Percentiles rank a stretch among this genome's conserved stretches.
Evolutionary conservation across 64 coral and sea anemone genomes (phyloP).

Genomic region (Montipora sp.): DNA sequence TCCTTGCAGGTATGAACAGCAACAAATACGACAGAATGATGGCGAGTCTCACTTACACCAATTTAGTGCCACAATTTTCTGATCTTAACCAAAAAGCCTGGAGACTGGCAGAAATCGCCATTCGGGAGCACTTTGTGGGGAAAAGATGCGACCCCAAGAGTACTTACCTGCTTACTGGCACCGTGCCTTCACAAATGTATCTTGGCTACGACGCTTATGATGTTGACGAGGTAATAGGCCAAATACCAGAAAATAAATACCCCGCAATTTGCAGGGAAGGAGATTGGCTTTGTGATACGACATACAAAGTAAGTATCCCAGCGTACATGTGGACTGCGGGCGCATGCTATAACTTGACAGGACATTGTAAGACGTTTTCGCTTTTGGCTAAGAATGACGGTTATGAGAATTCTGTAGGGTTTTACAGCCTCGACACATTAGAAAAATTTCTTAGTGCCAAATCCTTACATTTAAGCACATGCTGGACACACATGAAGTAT

Average conservation of each 20-base stretch:
- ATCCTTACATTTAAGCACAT: slow-evolving; percentile 22
- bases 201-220: background rate
- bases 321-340: slow-evolving; percentile 39
- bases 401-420: slow-evolving; percentile 58
- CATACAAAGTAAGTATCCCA: slow-evolving; percentile 31
- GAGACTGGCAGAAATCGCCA: slow-evolving; percentile 32
- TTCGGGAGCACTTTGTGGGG: slow-evolving; percentile 36
- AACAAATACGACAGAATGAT: background rate
- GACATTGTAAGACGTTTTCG: slow-evolving; percentile 45
- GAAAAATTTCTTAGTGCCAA: slow-evolving; percentile 44
- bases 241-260: background rate
- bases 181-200: slow-evolving; percentile 35
- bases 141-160: background rate
- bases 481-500: background rate
- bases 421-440: slow-evolving; percentile 35
- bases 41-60: slow-evolving; percentile 35
- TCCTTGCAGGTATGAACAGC: slow-evolving; percentile 17
- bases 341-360: slow-evolving; percentile 19
- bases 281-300: background rate
- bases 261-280: background rate
- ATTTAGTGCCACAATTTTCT: slow-evolving; percentile 54
- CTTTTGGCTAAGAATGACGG: slow-evolving; percentile 55
- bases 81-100: slow-evolving; percentile 49
- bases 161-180: slow-evolving; percentile 44
- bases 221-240: background rate